A percentile compares a stretch with the other conserved stretches of the same genome.
Evolutionary conservation across 2,113 vertebrate species (phyloP).

Genomic region (Sander vitreus): DNA sequence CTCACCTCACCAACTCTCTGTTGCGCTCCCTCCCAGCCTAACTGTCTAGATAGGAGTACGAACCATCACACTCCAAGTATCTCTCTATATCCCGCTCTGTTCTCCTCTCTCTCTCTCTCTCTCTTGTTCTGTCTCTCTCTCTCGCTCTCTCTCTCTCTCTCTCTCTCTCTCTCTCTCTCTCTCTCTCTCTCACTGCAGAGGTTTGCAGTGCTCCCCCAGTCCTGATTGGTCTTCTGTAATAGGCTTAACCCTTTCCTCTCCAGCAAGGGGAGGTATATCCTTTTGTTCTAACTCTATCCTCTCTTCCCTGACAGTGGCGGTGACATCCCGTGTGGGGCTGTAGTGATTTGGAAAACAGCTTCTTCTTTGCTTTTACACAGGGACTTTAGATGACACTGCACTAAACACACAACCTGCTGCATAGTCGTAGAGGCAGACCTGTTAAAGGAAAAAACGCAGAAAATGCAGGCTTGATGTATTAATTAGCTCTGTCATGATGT

Average conservation of each 20-base stretch:
- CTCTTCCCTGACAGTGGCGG: slow-evolving; percentile 47
- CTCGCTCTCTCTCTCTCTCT: slow-evolving; percentile 53
- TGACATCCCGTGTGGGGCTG: slow-evolving; percentile 53
- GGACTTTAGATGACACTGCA: slow-evolving; percentile 23
- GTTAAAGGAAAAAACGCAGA: slow-evolving; percentile 16
- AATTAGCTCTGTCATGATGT: slow-evolving; percentile 57
- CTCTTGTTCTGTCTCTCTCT: slow-evolving; percentile 36
- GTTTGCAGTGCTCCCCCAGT: slow-evolving; percentile 96
- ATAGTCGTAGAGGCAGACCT: slow-evolving; percentile 16
- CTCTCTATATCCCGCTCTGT: slow-evolving; percentile 69
- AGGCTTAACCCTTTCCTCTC: slow-evolving; percentile 91
- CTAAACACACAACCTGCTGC: slow-evolving; percentile 50
- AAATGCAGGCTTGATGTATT: slow-evolving; percentile 48
- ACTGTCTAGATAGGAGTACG: slow-evolving; percentile 71
- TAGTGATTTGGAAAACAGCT: slow-evolving; percentile 34
- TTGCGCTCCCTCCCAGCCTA: slow-evolving; percentile 54
- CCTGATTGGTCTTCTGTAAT: slow-evolving; percentile 97
- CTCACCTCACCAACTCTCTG: slow-evolving; percentile 67
- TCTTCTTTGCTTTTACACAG: slow-evolving; percentile 34
- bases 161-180: slow-evolving; percentile 61
- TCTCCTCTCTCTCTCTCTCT: slow-evolving; percentile 80
- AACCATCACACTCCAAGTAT: slow-evolving; percentile 76
- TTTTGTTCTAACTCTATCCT: slow-evolving; percentile 71
- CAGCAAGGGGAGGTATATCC: slow-evolving; percentile 71
- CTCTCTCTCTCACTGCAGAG: slow-evolving; percentile 95